Evolutionary conservation across 1,140 invertebrate species (phyloP), one percentile per base, ranked within the genome.

Genomic region (Neocloeon triangulifer): DNA sequence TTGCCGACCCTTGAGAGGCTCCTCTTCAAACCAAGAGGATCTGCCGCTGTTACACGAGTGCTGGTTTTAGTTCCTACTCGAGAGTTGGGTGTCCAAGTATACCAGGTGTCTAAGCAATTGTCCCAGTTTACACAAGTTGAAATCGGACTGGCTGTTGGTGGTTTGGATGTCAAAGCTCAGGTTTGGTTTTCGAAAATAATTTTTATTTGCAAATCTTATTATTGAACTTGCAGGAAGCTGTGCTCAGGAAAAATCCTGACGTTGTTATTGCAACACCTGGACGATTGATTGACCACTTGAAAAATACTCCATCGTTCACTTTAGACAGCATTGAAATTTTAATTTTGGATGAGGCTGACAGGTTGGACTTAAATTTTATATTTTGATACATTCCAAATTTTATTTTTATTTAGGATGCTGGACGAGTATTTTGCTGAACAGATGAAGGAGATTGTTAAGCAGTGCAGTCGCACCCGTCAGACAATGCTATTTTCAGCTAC

Each of bases 361-460:
- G 79, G 73, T 78, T 46, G 42, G 28, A n/a, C 19, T n/a, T 4
- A 4, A 5, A 14, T 43, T 47, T 25, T 46, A 50, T 43, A 48
- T 45, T 46, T 77, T 88, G 42, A 96, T 98, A 5, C 19, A 10
- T 26, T 22, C n/a, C n/a, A 2, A n/a, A 30, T n/a, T 4, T 4
- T 30, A 14, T 43, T 47, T 25, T 46, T 50, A 43, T 49, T 45
- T 46, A 77, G 88, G 42, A 96, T 98, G 85, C 57, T 99, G 41
- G 92, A 98, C 56, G 92, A 97, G 51, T 86, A 86, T 51, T 98
- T 98, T 58, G 80, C 84, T 1, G 85, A 95, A 41, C 92, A 98
- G 54, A 89, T 97, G 81, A 94, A 92, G 46, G 86, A 95, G 55
- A 84, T 97, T 42, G 71, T 89, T 20, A 70, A 72, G 19, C 75